Evolutionary conservation across 1,140 invertebrate genomes (phyloP), one percentile per base, ranked within the genome.

Genomic region (Nasonia longicornis): DNA sequence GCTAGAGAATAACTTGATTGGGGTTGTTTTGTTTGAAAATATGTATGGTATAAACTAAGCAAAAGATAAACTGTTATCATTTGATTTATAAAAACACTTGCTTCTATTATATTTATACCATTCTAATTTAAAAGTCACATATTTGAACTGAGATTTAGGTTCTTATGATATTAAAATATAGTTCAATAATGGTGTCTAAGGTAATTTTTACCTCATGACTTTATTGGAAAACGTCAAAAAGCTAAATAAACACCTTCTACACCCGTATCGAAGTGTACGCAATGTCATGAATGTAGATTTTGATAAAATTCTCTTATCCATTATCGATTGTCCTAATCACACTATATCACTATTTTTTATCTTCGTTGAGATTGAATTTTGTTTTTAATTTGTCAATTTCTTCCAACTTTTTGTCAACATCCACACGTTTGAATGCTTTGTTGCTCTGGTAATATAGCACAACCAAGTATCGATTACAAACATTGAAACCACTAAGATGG

Each of bases 401-500:
- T 88, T 99, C 97, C 91, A 97, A 95, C 90, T 99, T 99, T 89
- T 99, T 99, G 81, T 99, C 97, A 79, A 97, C 94, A 90, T 99
- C 98, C 83, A 98, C 94, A 85, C 97, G 95, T 91, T 99, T 99
- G 89, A 98, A 99, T 64, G 98, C 98, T 90, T 97, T 97, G 86
- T 95, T 97, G 58, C 96, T 95, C 91, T 97, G 94, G 91, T 99
- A 99, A 89, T 99, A 99, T 0, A 99, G 92, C 0, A 99, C 98
- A 22, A 99, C 98, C 48, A 99, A 92, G 90, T 99, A 99, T 86
- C 98, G 93, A 89, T 99, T 99, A 89, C 98, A 99, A 22, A 99
- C 98, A 90, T 99, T 99, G 89, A 99, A 99, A 35, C 98, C 98
- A 81, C 97, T 98, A 66, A 99, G 92, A 91, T 99, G 98, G 91